Evolutionary conservation across 2,113 vertebrate species (phyloP).

Genomic region (Toxotes jaculatrix): DNA sequence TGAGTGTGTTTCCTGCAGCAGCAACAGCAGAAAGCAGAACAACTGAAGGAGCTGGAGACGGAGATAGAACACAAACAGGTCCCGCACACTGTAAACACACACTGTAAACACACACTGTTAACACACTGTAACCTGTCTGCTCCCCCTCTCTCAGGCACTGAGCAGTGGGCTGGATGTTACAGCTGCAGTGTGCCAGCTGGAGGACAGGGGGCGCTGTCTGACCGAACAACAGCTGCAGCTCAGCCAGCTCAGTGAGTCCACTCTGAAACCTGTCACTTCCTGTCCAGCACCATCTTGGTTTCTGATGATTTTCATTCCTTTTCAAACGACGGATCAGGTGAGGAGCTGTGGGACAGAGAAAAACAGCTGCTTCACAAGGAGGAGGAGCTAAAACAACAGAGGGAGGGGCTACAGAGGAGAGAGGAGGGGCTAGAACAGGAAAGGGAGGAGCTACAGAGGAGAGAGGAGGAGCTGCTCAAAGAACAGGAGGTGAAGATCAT

Average conservation of each 20-base stretch:
- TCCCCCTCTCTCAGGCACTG: neutral
- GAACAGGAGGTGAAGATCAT: neutral
- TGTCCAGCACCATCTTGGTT: too few relatives aligned
- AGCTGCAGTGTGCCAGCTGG: constrained; percentile 14
- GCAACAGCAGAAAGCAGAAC: constrained; percentile 1
- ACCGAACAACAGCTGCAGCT: constrained; percentile 15
- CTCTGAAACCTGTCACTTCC: neutral
- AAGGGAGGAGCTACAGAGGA: neutral
- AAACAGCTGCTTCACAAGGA: neutral
- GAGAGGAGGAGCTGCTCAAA: neutral
- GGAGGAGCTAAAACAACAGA: neutral
- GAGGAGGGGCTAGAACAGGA: constrained; percentile 5
- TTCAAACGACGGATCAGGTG: neutral
- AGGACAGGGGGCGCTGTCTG: constrained; percentile 38
- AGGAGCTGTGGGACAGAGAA: neutral
- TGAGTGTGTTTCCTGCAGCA: neutral
- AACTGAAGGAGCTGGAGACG: constrained; percentile 15
- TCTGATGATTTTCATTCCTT: too few relatives aligned
- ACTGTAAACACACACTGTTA: too few relatives aligned
- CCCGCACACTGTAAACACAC: neutral
- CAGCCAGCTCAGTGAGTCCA: constrained; percentile 20
- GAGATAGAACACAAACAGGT: constrained; percentile 10
- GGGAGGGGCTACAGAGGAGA: neutral
- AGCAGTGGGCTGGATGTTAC: neutral
- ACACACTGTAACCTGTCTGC: neutral